Evolutionary conservation across 2,113 vertebrate species (phyloP).

Genomic region (Oreocharis arfaki): DNA sequence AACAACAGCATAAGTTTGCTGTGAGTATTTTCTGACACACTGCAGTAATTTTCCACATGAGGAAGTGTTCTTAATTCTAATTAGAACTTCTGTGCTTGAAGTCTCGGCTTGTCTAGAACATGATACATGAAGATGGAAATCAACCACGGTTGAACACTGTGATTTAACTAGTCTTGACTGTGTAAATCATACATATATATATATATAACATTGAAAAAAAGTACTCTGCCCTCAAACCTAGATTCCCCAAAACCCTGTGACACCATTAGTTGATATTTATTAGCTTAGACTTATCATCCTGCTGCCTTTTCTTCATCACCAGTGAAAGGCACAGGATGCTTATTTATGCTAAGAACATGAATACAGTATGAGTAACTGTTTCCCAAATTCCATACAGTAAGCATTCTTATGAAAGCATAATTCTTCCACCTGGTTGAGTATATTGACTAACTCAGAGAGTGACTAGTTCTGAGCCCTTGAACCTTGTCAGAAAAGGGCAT

Average conservation of each 20-base stretch:
- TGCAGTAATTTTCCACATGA: background rate
- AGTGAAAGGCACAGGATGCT: background rate
- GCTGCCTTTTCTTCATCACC: background rate
- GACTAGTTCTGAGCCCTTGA: background rate
- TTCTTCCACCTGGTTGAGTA: background rate
- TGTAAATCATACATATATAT: background rate
- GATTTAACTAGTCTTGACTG: background rate
- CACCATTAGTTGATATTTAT: background rate
- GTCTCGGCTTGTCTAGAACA: background rate
- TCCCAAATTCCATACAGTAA: background rate
- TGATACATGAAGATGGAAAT: background rate
- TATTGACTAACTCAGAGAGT: background rate
- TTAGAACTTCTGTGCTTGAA: background rate
- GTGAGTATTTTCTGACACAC: background rate
- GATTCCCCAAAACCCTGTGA: background rate
- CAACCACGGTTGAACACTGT: fast-evolving
- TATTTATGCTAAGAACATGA: background rate
- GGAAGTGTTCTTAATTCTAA: background rate
- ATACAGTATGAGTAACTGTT: background rate
- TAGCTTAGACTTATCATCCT: background rate
- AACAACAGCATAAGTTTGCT: background rate
- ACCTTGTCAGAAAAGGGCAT: background rate
- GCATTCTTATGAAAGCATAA: background rate
- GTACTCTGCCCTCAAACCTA: background rate
- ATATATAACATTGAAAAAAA: background rate